Conservation (phyloP, 2,113 vertebrate genomes). For the Pyxicephalus adspersus region DNA sequence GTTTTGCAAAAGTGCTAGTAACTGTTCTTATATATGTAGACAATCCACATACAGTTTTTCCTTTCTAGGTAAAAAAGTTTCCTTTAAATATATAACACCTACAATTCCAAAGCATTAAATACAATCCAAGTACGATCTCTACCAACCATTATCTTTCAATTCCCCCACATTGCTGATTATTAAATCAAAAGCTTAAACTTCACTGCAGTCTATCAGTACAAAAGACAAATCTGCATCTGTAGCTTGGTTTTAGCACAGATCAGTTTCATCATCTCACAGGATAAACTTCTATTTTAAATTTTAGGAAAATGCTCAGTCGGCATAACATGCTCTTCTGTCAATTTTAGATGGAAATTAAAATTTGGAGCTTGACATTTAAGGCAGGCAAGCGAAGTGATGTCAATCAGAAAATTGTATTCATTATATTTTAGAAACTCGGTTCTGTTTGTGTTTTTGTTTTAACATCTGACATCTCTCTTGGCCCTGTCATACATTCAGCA, state of each 20-base stretch:
- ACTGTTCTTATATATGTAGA: too few relatives aligned
- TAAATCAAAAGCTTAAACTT: too few relatives aligned
- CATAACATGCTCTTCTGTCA: constrained; percentile 4
- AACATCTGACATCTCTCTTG: neutral
- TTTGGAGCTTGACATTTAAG: constrained; percentile 1
- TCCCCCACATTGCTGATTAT: too few relatives aligned
- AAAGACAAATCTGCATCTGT: too few relatives aligned
- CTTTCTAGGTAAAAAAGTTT: too few relatives aligned
- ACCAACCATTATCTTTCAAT: too few relatives aligned
- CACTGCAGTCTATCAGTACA: too few relatives aligned
- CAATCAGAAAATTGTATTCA: neutral
- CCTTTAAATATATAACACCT: too few relatives aligned
- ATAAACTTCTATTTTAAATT: neutral
- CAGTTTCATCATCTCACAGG: neutral
- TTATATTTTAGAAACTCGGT: neutral
- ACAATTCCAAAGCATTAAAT: too few relatives aligned
- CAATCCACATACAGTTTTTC: too few relatives aligned
- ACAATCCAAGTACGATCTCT: too few relatives aligned
- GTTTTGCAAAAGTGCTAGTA: too few relatives aligned
- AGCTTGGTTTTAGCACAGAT: neutral
- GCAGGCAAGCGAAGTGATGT: constrained; percentile 2
- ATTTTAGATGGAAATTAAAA: constrained; percentile 6
- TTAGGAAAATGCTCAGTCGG: neutral
- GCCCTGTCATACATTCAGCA: neutral
- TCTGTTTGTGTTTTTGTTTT: neutral